These are phyloP conservation scores for Pogona vitticeps DNA, from an alignment of 2,113 vertebrate genomes.

Conservation along the genomic window DNA sequence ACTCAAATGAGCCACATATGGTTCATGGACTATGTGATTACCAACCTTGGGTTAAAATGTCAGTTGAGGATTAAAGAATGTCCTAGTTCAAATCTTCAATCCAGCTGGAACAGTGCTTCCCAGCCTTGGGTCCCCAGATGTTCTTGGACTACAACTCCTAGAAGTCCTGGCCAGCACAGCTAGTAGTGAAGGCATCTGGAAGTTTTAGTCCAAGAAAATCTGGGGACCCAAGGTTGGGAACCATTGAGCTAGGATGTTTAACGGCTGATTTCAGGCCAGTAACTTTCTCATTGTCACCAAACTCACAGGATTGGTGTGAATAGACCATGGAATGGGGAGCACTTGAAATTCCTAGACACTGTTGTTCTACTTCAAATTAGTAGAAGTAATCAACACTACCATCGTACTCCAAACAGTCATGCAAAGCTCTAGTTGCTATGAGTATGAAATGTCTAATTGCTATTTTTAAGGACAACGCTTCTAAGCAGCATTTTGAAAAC, in stretches of 20 bases:
- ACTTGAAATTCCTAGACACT: neutral
- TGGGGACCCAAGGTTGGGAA: too few species aligned
- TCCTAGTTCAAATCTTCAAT: too few species aligned
- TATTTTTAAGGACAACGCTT: slow-evolving; percentile 2
- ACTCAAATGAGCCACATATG: too few species aligned
- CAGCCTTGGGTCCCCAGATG: too few species aligned
- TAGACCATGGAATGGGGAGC: too few species aligned
- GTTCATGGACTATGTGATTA: too few species aligned
- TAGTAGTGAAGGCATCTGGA: neutral
- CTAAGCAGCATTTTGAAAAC: neutral
- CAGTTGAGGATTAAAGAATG: too few species aligned
- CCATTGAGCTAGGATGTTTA: neutral
- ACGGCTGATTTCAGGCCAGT: neutral
- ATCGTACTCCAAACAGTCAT: neutral
- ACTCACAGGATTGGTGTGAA: neutral
- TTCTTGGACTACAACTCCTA: too few species aligned
- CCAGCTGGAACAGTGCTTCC: too few species aligned
- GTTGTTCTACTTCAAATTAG: slow-evolving; percentile 1
- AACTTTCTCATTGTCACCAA: neutral
- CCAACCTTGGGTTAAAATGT: too few species aligned
- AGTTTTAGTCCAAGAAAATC: neutral
- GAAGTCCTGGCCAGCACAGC: neutral
- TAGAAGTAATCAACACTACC: neutral
- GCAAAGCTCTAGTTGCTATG: neutral
- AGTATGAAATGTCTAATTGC: neutral